A percentile compares a stretch with the other conserved stretches of the same genome.
Conservation (phyloP, 2,113 vertebrate species). For the Myodes glareolus region DNA sequence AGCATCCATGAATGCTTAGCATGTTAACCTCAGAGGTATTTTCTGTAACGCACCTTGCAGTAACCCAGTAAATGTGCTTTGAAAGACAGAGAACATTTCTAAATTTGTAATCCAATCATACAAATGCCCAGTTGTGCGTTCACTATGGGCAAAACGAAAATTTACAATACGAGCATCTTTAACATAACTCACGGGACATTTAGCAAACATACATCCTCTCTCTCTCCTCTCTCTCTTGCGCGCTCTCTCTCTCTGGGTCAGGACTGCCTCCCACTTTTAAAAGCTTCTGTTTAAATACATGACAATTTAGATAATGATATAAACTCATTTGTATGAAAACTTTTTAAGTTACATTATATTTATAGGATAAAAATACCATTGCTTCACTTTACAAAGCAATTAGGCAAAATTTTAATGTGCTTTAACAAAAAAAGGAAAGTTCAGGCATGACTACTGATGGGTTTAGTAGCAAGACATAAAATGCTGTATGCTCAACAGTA, state of each 20-base stretch:
- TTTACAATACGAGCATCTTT: slow-evolving; percentile 63
- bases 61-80: slow-evolving; percentile 24
- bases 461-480: slow-evolving; percentile 57
- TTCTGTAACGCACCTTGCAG: slow-evolving; percentile 71
- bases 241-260: background rate
- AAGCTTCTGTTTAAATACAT: slow-evolving; percentile 78
- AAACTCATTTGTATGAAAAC: slow-evolving; percentile 84
- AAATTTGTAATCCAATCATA: slow-evolving; percentile 66
- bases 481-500: slow-evolving; percentile 66
- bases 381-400: slow-evolving; percentile 79
- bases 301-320: slow-evolving; percentile 83
- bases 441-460: slow-evolving; percentile 60
- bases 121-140: slow-evolving; percentile 63
- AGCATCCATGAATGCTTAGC: slow-evolving; percentile 18
- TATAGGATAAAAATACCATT: slow-evolving; percentile 75
- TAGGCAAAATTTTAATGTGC: slow-evolving; percentile 77
- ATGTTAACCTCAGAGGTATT: slow-evolving; percentile 65
- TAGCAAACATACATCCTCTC: background rate
- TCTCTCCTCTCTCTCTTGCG: too few species aligned
- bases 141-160: slow-evolving; percentile 66
- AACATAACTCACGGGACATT: slow-evolving; percentile 58
- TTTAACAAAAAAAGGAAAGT: slow-evolving; percentile 80
- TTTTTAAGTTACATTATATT: slow-evolving; percentile 83
- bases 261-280: slow-evolving; percentile 64
- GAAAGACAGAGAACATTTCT: slow-evolving; percentile 51